Evolutionary conservation across 2,113 vertebrate genomes (phyloP), one percentile per base, ranked within the genome.

Genomic region (Alethe diademata): DNA sequence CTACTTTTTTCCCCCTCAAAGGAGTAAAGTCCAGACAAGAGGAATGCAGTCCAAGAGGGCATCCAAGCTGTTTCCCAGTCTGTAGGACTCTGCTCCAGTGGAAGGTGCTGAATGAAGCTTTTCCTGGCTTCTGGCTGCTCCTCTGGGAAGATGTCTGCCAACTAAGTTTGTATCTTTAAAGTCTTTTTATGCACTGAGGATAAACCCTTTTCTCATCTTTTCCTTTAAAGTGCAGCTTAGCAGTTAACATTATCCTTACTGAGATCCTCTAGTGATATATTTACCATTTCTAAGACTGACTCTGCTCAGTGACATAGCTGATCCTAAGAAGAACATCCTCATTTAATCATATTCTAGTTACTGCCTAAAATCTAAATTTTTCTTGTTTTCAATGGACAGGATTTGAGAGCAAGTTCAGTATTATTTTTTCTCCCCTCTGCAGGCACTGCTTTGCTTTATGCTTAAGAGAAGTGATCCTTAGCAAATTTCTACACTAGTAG

Each of bases 21-120:
- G 67, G 85, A 95, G 78, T 80, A 67, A 90, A 93, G 86, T 95
- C 86, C 92, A 94, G 75, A 92, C 35, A 76, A 66, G 43, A 95
- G 75, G 72, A 92, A 95, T 86, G 82, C 64, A 92, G 72, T 86
- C 81, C 82, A 94, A 80, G 75, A 92, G 86, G 94, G 72, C 82
- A 86, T 8, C 86, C 7, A 20, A 61, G 50, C 42, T 0, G 2
- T 24, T 45, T 23, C 58, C 54, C 48, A 60, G 67, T 19, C 72
- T 35, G 74, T 3, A 83, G 79, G 60, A 79, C 54, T 93, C 74
- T 88, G 81, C 36, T 84, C 53, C n/a, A 23, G 33, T 6, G 12
- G 65, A 91, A 86, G 76, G 80, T 65, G 29, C 75, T 38, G 14
- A 64, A 80, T 0, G 1, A 74, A 86, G 64, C 38, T 78, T 61